Percentiles rank a stretch among this genome's conserved stretches.
phyloP scores from a whole-genome alignment of 2,797 vertebrate species.

The Mycteria americana region DNA sequence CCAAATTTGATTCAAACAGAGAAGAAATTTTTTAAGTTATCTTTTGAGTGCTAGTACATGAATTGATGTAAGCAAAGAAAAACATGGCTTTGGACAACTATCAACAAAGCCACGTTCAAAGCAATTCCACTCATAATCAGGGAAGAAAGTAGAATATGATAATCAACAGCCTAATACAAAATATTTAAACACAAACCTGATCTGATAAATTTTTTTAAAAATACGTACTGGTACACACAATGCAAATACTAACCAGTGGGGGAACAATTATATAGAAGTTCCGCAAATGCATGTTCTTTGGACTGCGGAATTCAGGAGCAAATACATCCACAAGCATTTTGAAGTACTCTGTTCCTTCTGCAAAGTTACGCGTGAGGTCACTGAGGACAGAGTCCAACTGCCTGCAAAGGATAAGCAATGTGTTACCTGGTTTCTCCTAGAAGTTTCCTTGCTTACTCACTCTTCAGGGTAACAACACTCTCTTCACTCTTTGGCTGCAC shows the following conservation, averaged over 20 bases:
- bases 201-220: background rate
- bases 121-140: background rate
- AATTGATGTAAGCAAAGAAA: background rate
- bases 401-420: constrained; percentile 38
- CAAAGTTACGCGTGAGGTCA: constrained; percentile 94
- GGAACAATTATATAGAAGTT: constrained; percentile 99
- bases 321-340: constrained; percentile 98
- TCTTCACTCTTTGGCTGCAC: background rate
- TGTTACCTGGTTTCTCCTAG: background rate
- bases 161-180: background rate
- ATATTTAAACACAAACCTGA: background rate
- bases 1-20: background rate
- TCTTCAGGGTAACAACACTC: background rate
- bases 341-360: constrained; percentile 97
- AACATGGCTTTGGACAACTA: background rate
- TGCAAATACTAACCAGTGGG: constrained; percentile 84
- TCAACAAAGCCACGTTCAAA: background rate
- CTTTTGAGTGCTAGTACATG: background rate
- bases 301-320: constrained; percentile 92
- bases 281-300: constrained; percentile 95
- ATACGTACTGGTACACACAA: too few relatives aligned
- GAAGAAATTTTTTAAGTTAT: background rate
- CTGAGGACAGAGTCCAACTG: constrained; percentile 89
- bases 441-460: background rate
- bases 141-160: background rate